Evolutionary conservation across 2,113 vertebrate species (phyloP).

Genomic region (Misgurnus anguillicaudatus): DNA sequence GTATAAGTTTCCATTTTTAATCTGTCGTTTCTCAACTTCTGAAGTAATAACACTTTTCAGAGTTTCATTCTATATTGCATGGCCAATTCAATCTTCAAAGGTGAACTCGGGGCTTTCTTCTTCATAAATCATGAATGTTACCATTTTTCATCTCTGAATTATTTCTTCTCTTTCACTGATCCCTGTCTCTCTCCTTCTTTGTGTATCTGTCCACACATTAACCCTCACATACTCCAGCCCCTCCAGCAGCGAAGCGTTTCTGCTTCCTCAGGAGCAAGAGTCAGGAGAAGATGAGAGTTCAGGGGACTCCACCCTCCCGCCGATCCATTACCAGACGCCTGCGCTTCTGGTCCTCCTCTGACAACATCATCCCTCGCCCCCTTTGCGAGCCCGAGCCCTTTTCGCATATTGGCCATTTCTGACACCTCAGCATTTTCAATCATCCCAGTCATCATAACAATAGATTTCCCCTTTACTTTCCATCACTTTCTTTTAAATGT

Average conservation of each 20-base stretch:
- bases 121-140: constrained; percentile 24
- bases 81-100: constrained; percentile 13
- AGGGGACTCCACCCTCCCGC: constrained; percentile 66
- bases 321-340: constrained; percentile 83
- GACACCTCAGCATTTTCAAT: constrained; percentile 55
- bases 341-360: constrained; percentile 87
- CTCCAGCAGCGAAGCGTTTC: constrained; percentile 78
- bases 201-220: constrained; percentile 65
- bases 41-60: constrained; percentile 10
- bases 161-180: constrained; percentile 54
- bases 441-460: constrained; percentile 40
- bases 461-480: not conserved
- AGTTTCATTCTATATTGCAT: constrained; percentile 6
- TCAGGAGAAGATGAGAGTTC: constrained; percentile 86
- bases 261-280: constrained; percentile 89
- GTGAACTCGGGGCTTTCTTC: constrained; percentile 14
- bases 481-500: not conserved
- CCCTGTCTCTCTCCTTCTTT: constrained; percentile 35
- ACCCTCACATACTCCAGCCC: constrained; percentile 70
- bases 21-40: constrained; percentile 11
- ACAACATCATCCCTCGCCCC: constrained; percentile 73
- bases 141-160: constrained; percentile 42
- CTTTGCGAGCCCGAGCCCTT: constrained; percentile 75
- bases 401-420: constrained; percentile 82
- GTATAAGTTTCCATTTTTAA: constrained; percentile 3